Percentiles rank a stretch among this genome's conserved stretches.
Conservation (phyloP, 1,140 invertebrate species). For the Mizuhopecten yessoensis region DNA sequence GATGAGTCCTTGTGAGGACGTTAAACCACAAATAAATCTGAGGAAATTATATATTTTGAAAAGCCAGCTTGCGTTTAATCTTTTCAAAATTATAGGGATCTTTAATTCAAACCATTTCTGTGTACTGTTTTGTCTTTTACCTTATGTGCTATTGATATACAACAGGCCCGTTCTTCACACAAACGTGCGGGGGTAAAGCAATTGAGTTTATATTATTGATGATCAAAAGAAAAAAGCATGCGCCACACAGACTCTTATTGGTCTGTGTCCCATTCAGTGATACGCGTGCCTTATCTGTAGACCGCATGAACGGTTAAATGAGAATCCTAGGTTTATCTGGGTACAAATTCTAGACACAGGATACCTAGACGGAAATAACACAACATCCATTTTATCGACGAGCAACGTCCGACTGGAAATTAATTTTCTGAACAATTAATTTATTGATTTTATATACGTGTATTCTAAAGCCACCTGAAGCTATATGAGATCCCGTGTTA, state of each 20-base stretch:
- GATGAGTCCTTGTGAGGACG: no score
- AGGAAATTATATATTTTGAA: no score
- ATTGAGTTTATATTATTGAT: no score
- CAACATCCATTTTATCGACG: constrained; percentile 33
- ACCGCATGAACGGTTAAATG: constrained; percentile 25
- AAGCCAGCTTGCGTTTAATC: no score
- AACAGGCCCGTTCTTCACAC: no score
- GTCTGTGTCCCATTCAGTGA: background rate
- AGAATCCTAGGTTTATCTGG: constrained; percentile 6
- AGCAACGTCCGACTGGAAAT: constrained; percentile 37
- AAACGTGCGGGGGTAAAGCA: no score
- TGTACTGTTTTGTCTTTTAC: no score
- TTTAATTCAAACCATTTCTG: no score
- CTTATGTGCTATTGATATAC: no score
- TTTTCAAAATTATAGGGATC: no score
- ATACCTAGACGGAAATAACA: constrained; percentile 7
- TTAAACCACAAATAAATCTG: no score
- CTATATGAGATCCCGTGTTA: background rate
- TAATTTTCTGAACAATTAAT: constrained; percentile 40
- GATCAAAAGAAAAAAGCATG: no score
- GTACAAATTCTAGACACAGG: constrained; percentile 26
- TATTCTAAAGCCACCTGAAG: background rate
- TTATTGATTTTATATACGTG: background rate
- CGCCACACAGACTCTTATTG: background rate
- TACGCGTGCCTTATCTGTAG: background rate